These are phyloP conservation scores for Catocala fraxini DNA, from an alignment of 2,888 invertebrate genomes.

Conservation along the genomic window DNA sequence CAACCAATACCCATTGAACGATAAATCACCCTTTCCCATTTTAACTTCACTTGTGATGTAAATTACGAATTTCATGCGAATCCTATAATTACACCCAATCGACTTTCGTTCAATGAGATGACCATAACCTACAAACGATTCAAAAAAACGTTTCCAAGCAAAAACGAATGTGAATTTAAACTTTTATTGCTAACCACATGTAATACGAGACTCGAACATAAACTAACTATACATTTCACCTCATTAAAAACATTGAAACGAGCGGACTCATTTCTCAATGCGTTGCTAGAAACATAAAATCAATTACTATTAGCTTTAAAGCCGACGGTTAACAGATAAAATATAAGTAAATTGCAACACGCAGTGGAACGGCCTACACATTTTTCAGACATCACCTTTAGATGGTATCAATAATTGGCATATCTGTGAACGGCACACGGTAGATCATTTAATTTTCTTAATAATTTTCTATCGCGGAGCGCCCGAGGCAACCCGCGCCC, in stretches of 20 bases:
- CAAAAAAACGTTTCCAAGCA: conserved; percentile 11
- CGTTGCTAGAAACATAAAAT: conserved; percentile 69
- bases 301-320: conserved; percentile 77
- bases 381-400: conserved; percentile 73
- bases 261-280: conserved; percentile 54
- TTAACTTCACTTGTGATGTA: conserved; percentile 9
- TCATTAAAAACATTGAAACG: conserved; percentile 47
- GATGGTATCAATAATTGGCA: conserved; percentile 86
- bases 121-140: conserved; percentile 13
- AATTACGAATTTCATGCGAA: conserved; percentile 17
- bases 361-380: conserved; percentile 75
- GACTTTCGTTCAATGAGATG: conserved; percentile 13
- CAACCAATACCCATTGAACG: conserved; percentile 21
- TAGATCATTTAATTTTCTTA: conserved; percentile 87
- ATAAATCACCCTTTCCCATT: conserved; percentile 37
- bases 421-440: conserved; percentile 80
- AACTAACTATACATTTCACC: conserved; percentile 39
- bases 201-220: conserved; percentile 33
- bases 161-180: conserved; percentile 27
- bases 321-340: conserved; percentile 69
- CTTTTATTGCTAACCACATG: conserved; percentile 31
- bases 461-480: conserved; percentile 84
- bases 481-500: conserved; percentile 71
- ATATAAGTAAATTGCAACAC: conserved; percentile 67
- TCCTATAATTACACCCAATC: conserved; percentile 8